Evolutionary conservation across 2,888 invertebrate genomes (phyloP).

Genomic region (Auanema freiburgensis): DNA sequence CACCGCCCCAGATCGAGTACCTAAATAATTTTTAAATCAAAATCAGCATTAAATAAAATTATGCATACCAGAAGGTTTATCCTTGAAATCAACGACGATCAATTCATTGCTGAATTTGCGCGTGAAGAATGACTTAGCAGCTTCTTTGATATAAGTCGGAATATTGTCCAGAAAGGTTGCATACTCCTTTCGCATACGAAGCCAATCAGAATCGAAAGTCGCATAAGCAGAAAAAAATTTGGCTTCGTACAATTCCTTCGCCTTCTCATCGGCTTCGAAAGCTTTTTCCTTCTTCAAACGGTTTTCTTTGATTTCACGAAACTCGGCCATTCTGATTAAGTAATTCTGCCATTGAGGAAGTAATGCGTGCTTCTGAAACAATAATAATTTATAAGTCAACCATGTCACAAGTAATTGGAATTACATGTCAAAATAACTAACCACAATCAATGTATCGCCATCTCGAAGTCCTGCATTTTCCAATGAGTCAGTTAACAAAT

Average conservation of each 20-base stretch:
- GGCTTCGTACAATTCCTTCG: conserved; percentile 1
- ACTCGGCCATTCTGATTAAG: conserved; percentile 1
- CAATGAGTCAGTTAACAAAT: conserved; percentile 19
- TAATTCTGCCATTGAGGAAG: conserved; percentile 14
- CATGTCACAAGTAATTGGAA: too few relatives aligned
- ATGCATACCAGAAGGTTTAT: too few relatives aligned
- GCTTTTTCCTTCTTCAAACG: conserved; percentile 11
- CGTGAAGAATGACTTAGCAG: conserved; percentile 8
- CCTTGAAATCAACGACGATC: too few relatives aligned
- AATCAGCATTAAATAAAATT: conserved; percentile 10
- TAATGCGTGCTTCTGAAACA: conserved; percentile 12
- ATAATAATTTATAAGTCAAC: conserved; percentile 10
- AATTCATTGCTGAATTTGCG: conserved; percentile 5
- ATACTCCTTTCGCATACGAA: conserved; percentile 18
- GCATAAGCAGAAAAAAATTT: conserved; percentile 14
- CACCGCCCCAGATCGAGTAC: conserved; percentile 7
- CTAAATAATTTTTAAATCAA: conserved; percentile 17
- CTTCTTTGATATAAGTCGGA: conserved; percentile 10
- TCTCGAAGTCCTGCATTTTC: conserved; percentile 17
- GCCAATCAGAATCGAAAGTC: conserved; percentile 12
- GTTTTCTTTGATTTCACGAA: conserved; percentile 8
- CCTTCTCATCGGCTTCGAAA: conserved; percentile 5
- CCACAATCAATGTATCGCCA: conserved; percentile 16
- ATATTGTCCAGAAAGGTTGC: conserved; percentile 14
- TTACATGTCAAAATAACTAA: conserved; percentile 19